Evolutionary conservation across 2,113 vertebrate species (phyloP).

Genomic region (Lepidothrix coronata): DNA sequence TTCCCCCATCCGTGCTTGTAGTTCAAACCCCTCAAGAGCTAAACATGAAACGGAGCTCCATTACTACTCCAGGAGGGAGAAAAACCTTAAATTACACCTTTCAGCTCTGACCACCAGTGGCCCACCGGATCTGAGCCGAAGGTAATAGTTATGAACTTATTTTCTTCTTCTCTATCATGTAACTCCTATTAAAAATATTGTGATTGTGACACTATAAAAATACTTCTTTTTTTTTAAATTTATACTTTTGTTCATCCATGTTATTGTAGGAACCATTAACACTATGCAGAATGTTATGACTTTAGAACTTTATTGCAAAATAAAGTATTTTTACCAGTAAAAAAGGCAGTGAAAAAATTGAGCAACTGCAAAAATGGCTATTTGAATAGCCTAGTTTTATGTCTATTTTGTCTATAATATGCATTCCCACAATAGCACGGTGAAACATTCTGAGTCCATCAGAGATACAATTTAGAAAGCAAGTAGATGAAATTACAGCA

Average conservation of each 20-base stretch:
- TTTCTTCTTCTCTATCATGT: neutral
- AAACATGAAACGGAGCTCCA: constrained; percentile 71
- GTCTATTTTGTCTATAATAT: neutral
- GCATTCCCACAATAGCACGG: neutral
- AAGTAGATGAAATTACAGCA: neutral
- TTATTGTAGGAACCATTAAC: neutral
- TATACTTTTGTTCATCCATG: neutral
- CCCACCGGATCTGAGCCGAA: constrained; percentile 79
- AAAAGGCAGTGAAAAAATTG: neutral
- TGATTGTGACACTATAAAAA: neutral
- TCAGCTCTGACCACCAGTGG: constrained; percentile 62
- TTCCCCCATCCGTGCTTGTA: constrained; percentile 76
- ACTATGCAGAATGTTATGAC: neutral
- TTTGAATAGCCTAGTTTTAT: neutral
- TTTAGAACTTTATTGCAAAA: neutral
- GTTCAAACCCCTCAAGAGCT: constrained; percentile 64
- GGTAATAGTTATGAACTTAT: constrained; percentile 42
- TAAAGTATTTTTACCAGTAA: neutral
- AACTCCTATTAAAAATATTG: neutral
- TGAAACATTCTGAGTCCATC: neutral
- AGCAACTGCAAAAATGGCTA: neutral
- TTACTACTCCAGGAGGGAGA: constrained; percentile 72
- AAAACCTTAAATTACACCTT: constrained; percentile 76
- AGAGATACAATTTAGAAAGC: neutral
- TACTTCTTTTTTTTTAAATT: neutral